Evolutionary conservation across 2,113 vertebrate species (phyloP).

Genomic region (Xyrauchen texanus): DNA sequence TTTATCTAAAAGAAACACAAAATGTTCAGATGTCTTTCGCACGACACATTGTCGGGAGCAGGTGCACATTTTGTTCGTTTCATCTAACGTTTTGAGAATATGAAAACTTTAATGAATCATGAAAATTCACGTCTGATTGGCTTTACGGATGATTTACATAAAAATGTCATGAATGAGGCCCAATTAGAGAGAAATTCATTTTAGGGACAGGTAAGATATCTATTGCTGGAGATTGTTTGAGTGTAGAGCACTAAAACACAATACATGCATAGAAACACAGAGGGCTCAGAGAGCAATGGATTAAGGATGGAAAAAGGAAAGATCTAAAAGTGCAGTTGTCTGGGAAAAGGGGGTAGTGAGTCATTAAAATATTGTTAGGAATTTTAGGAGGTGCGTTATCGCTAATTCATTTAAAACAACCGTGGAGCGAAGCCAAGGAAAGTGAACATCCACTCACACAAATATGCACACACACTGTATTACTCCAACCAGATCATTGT

Average conservation of each 20-base stretch:
- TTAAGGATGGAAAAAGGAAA: neutral
- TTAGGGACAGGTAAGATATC: neutral
- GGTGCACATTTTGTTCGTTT: no score
- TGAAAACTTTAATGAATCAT: no score
- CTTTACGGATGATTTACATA: no score
- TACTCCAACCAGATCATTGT: conserved; percentile 4
- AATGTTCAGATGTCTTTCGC: no score
- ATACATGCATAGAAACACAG: neutral
- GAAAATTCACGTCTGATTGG: no score
- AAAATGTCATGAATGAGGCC: neutral
- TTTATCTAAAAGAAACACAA: neutral
- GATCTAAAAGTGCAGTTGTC: conserved; percentile 8
- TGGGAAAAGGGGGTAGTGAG: neutral
- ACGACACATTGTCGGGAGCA: no score
- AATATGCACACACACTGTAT: conserved; percentile 30
- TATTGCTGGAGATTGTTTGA: neutral
- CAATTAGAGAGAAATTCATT: neutral
- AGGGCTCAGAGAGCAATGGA: conserved; percentile 5
- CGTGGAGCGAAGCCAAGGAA: conserved; percentile 32
- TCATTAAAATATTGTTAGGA: conserved; percentile 9
- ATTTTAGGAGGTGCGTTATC: conserved; percentile 6
- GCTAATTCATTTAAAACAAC: conserved; percentile 26
- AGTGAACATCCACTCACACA: conserved; percentile 66
- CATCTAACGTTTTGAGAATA: no score
- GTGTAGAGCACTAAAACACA: neutral